Base-by-base conservation (phyloP, 1,140 invertebrate species). In the Melipona quadrifasciata region DNA sequence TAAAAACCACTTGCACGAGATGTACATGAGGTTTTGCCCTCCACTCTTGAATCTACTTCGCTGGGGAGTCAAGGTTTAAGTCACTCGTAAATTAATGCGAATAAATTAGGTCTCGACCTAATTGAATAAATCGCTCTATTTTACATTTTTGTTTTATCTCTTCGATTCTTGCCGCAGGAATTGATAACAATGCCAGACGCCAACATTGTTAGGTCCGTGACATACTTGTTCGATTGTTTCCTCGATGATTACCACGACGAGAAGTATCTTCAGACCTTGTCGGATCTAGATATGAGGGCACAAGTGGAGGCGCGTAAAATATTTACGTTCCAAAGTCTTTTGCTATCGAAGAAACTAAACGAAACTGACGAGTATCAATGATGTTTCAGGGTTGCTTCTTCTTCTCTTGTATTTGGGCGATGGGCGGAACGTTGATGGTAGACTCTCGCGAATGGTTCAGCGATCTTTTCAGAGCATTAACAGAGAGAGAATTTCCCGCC, bases 321-420 rank as follows among this genome's bases (percentile, higher is more conserved):
- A 1, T 1, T 53, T 39, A 57, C 17, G 10, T 12, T 14, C 21
- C 19, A 10, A n/a, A 8, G 12, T 17, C 12, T 55, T 61, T 65
- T 65, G 14, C 24, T 6, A 57, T 8, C 5, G n/a, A 39, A 16
- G 27, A 65, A 65, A 57, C 17, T 4, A 57, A 65, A n/a, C 53
- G 39, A 27, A 19, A 51, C 17, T 53, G 6, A 21, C n/a, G n/a
- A 27, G 16, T 27, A 10, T 73, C n/a, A 19, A n/a, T 14, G 55
- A 3, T 57, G 1, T 75, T 94, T 58, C 91, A 98, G 97, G 98
- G 98, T 24, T 97, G 98, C 2, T 99, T 99, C 93, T 97, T 99
- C 92, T 99, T 99, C 93, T 97, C 98, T 0, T 96, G 97, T 61
- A 98, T 99, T 78, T 99, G 99, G 99, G 97, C 98, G 1, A 92